A percentile compares a stretch with the other conserved stretches of the same genome.
Conservation (phyloP, 1,140 invertebrate genomes). For the Rhopalosiphum maidis region DNA sequence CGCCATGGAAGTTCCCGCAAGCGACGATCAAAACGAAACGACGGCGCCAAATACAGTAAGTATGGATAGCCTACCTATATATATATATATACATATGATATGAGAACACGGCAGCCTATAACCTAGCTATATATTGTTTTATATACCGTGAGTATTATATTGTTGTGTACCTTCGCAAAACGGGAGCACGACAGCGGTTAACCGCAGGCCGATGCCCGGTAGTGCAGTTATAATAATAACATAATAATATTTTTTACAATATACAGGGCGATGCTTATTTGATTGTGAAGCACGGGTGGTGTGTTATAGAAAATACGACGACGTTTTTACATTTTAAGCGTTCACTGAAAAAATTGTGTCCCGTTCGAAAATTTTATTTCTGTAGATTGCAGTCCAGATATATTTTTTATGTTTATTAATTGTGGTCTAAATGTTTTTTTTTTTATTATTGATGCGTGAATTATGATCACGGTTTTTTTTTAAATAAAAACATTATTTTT, state of each 20-base stretch:
- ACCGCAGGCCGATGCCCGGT: background rate
- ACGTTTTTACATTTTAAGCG: background rate
- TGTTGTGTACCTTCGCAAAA: background rate
- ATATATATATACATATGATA: background rate
- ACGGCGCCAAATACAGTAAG: constrained; percentile 43
- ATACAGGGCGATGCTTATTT: background rate
- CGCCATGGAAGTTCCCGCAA: background rate
- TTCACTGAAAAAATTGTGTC: no score
- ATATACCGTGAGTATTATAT: background rate
- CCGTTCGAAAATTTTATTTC: no score
- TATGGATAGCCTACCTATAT: background rate
- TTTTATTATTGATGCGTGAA: no score
- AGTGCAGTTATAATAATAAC: constrained; percentile 1
- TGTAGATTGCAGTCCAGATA: no score
- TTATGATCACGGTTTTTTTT: no score
- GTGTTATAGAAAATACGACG: background rate
- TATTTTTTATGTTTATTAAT: no score
- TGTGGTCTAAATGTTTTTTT: no score
- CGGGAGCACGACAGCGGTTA: background rate
- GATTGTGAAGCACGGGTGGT: background rate
- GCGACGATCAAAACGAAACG: constrained; percentile 35
- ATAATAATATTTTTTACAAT: background rate
- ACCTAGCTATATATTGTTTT: background rate
- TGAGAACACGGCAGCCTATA: background rate
- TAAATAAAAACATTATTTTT: no score